Percentiles rank a stretch among this genome's conserved stretches.
phyloP scores from a whole-genome alignment of 2,888 invertebrate species.

The Noctua pronuba region DNA sequence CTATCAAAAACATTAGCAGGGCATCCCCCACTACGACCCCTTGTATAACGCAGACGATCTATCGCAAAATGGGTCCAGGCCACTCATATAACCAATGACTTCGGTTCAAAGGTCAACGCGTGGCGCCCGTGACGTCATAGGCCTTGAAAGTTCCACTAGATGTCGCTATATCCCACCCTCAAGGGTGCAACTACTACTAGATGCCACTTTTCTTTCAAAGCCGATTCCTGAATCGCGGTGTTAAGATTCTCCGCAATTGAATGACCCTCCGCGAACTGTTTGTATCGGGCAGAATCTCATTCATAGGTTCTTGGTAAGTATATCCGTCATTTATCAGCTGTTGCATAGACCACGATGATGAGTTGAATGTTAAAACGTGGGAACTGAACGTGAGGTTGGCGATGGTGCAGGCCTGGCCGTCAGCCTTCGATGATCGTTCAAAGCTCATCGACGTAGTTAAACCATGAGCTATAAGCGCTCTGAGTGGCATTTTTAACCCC shows the following conservation, averaged over 20 bases:
- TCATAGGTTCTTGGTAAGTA: constrained; percentile 54
- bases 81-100: constrained; percentile 8
- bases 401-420: constrained; percentile 39
- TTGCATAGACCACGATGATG: constrained; percentile 67
- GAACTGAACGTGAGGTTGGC: constrained; percentile 71
- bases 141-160: neutral
- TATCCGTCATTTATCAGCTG: neutral
- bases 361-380: constrained; percentile 64
- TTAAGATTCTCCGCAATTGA: constrained; percentile 4
- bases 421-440: constrained; percentile 76
- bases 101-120: constrained; percentile 6
- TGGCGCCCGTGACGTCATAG: constrained; percentile 2
- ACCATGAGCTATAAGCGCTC: constrained; percentile 23
- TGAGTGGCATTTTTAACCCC: constrained; percentile 58
- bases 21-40: neutral
- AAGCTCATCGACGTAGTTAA: constrained; percentile 3
- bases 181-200: constrained; percentile 35
- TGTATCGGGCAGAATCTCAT: constrained; percentile 63
- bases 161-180: constrained; percentile 9
- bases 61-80: constrained; percentile 26
- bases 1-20: neutral
- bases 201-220: constrained; percentile 45
- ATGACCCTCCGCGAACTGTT: constrained; percentile 31
- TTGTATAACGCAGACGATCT: neutral
- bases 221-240: constrained; percentile 30